These are phyloP conservation scores for Anseranas semipalmata DNA, from an alignment of 2,113 vertebrate species.

Conservation along the genomic window DNA sequence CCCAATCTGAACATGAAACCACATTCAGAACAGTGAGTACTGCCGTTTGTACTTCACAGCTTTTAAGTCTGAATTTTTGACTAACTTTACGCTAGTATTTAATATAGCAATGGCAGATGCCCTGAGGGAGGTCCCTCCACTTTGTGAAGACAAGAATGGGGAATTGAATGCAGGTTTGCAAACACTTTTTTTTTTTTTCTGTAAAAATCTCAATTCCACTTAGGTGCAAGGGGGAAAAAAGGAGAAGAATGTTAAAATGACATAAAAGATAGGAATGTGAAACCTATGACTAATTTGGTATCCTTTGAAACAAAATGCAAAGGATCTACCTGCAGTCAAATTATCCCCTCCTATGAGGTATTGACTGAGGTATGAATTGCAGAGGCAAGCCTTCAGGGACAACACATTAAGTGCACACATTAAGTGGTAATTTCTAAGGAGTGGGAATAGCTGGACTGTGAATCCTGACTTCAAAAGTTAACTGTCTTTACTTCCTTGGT, in stretches of 20 bases:
- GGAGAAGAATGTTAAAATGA: not conserved
- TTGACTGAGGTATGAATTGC: not conserved
- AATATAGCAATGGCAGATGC: not conserved
- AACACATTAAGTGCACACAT: not conserved
- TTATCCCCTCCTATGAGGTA: slow-evolving; percentile 10
- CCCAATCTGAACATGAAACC: not conserved
- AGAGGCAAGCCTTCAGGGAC: not conserved
- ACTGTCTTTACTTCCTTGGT: not conserved
- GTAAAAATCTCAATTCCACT: not conserved
- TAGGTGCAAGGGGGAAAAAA: not conserved
- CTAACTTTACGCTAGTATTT: not conserved
- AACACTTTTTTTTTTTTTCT: not conserved
- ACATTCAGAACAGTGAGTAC: not conserved
- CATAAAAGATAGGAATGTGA: not conserved
- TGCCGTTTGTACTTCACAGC: not conserved
- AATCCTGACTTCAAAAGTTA: not conserved
- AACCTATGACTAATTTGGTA: not conserved
- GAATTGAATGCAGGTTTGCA: not conserved
- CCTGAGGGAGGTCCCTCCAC: not conserved
- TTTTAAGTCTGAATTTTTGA: not conserved
- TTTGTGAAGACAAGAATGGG: not conserved
- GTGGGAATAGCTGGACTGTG: not conserved
- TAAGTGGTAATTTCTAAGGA: not conserved
- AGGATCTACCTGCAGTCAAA: not conserved
- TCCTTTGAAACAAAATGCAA: not conserved